Evolutionary conservation across 2,797 vertebrate genomes (phyloP).

Genomic region (Chloroceryle inda): DNA sequence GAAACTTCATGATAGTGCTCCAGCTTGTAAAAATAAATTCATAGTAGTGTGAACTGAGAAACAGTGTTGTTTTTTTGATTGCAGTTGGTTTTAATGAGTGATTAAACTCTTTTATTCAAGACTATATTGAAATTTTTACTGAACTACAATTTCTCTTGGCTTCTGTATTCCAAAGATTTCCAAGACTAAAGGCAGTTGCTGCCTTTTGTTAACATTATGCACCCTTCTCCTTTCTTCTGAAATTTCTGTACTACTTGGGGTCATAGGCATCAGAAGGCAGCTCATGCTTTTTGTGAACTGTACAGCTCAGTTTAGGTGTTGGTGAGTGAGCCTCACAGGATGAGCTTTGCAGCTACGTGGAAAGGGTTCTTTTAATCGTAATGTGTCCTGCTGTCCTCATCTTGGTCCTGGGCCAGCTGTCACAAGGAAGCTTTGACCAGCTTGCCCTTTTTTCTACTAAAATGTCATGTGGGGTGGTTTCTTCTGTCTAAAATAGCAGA

Average conservation of each 20-base stretch:
- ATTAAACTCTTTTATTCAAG: background rate
- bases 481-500: background rate
- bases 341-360: background rate
- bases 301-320: rapidly evolving
- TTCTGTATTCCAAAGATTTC: background rate
- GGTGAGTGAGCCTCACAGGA: background rate
- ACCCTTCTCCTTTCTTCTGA: background rate
- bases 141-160: background rate
- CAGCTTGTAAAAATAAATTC: background rate
- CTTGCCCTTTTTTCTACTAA: background rate
- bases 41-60: background rate
- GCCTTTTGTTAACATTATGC: background rate
- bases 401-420: background rate
- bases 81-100: background rate
- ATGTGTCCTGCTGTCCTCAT: background rate
- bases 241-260: background rate
- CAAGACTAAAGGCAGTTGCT: background rate
- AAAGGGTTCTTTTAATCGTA: background rate
- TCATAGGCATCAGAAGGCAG: background rate
- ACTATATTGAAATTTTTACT: background rate
- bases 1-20: background rate
- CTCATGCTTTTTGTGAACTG: background rate
- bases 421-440: background rate
- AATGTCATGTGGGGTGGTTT: background rate
- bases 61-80: background rate